Conservation (phyloP, 2,113 vertebrate species). For the Pelobates fuscus region DNA sequence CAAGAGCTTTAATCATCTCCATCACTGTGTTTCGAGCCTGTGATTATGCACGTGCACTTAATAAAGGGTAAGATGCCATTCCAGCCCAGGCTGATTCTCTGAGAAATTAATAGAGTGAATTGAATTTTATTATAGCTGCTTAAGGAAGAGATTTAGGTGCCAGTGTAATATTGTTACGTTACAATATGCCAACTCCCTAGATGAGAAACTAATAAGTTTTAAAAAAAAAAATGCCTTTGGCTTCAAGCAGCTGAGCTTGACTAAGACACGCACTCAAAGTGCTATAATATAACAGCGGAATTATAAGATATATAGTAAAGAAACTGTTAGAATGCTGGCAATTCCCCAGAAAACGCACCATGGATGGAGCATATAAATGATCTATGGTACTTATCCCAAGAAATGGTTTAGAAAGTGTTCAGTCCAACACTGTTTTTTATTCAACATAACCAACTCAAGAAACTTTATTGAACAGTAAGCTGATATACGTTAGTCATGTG, state of each 20-base stretch:
- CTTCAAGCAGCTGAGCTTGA: background rate
- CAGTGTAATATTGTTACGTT: background rate
- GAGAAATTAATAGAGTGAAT: slow-evolving; percentile 45
- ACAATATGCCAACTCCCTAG: background rate
- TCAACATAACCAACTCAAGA: too few relatives aligned
- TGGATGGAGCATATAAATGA: too few relatives aligned
- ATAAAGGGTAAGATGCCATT: slow-evolving; percentile 32
- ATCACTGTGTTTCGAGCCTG: slow-evolving; percentile 24
- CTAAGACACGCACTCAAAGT: too few relatives aligned
- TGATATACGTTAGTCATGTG: too few relatives aligned
- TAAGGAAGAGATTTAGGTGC: slow-evolving; percentile 34
- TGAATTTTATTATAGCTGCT: slow-evolving; percentile 45
- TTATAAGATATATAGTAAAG: too few relatives aligned
- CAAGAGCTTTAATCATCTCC: slow-evolving; percentile 41
- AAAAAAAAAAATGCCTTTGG: background rate
- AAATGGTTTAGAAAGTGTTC: too few relatives aligned
- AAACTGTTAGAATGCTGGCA: too few relatives aligned
- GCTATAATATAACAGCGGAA: too few relatives aligned
- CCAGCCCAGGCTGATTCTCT: slow-evolving; percentile 23
- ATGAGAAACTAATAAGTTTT: slow-evolving; percentile 4
- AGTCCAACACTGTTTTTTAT: too few relatives aligned
- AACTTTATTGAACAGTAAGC: too few relatives aligned
- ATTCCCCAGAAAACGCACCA: too few relatives aligned
- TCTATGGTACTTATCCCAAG: too few relatives aligned
- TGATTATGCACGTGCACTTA: slow-evolving; percentile 49